Base-by-base conservation (phyloP, 2,113 vertebrate species). In the Blennius ocellaris region DNA sequence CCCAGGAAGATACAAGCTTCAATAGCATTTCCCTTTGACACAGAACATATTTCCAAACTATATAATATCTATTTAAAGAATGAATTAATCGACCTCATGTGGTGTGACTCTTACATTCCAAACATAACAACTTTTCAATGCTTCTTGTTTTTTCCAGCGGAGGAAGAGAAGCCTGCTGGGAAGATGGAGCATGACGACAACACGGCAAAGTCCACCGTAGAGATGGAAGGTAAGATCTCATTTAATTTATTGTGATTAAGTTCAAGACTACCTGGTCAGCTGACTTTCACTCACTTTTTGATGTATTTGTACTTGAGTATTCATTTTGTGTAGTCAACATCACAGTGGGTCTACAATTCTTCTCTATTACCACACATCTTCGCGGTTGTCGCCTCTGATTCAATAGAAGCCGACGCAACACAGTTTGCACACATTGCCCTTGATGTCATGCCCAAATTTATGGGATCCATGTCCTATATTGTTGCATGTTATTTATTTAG, bases 141-240 rank as follows among this genome's bases (percentile, higher is more conserved):
- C 4, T 30, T 30, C 21, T 30, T 70, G 10, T 11, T 77, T 69
- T 59, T 49, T 38, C 45, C 73, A 82, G 66, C 65, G 54, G 85
- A 85, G 36, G 76, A 84, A 51, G 80, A 76, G 61, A 17, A 71
- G 68, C 48, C 73, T 78, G 70, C 67, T 21, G 21, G 44, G 2
- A 72, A 78, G 47, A 65, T 47, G 16, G 81, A 83, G 11, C 2
- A 30, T 30, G 75, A 85, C 0, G 64, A 76, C 8, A 49, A 74
- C 15, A 36, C 81, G 30, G 59, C 52, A 10, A 75, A 63, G 38
- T 16, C 67, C 67, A 59, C 72, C 15, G 76, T 72, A 45, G 87
- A 90, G 36, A 83, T 84, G 75, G 84, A 87, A 70, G 91, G 92
- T 91, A 85, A 84, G 83, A 74, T 78, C 11, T 41, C 53, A 78